phyloP scores from a whole-genome alignment of 2,113 vertebrate species.

The Callospermophilus lateralis region DNA sequence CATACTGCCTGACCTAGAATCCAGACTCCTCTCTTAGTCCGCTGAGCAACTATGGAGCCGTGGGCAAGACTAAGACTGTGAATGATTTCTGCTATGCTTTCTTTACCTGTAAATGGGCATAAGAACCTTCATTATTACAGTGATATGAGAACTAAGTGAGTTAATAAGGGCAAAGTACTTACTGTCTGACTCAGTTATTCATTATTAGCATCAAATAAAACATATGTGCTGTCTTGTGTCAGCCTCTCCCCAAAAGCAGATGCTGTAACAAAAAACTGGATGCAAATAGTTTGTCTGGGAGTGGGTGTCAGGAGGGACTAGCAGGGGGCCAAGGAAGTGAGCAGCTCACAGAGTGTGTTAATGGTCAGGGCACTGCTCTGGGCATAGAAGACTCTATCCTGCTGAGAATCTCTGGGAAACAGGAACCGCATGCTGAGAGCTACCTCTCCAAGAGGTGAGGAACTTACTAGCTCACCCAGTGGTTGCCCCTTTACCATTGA shows the following conservation, averaged over 20 bases:
- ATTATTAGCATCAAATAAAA: not conserved
- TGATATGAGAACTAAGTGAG: not conserved
- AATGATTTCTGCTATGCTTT: not conserved
- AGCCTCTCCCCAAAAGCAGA: not conserved
- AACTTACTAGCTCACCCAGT: not conserved
- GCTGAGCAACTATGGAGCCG: too few species aligned
- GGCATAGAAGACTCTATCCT: accelerated
- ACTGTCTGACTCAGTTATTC: not conserved
- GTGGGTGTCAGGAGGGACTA: not conserved
- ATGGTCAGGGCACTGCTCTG: accelerated
- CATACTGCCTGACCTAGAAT: not conserved
- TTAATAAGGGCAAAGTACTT: not conserved
- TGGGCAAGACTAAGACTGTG: not conserved
- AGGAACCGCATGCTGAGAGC: not conserved
- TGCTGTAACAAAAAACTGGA: not conserved
- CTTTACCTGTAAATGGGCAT: not conserved
- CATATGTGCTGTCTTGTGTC: accelerated
- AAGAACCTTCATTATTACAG: too few species aligned
- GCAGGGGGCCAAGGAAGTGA: not conserved
- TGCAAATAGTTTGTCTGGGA: not conserved
- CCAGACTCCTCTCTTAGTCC: not conserved
- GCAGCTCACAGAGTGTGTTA: not conserved
- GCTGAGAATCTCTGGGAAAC: not conserved
- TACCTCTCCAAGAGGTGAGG: not conserved
- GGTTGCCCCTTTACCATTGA: not conserved